Percentiles rank a stretch among this genome's conserved stretches.
phyloP scores from a whole-genome alignment of 2,888 invertebrate species.

The Sphecodes monilicornis region DNA sequence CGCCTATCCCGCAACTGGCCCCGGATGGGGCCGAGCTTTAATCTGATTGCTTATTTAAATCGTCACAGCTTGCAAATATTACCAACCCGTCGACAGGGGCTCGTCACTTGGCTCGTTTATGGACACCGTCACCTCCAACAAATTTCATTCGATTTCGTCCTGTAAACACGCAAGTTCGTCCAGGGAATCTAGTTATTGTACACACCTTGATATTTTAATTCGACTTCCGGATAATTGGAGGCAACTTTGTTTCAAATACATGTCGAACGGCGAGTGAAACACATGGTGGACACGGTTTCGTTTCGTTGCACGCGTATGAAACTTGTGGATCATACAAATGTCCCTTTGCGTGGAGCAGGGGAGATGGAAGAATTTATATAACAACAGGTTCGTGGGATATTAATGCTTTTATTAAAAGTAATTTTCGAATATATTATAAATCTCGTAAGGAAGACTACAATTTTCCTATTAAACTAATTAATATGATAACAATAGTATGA shows the following conservation, averaged over 20 bases:
- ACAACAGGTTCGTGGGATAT: too few relatives aligned
- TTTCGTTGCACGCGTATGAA: not conserved
- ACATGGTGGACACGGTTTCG: not conserved
- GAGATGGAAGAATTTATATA: too few relatives aligned
- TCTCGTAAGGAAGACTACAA: not conserved
- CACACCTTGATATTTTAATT: not conserved
- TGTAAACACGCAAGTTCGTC: constrained; percentile 18
- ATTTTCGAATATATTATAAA: too few relatives aligned
- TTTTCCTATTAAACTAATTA: not conserved
- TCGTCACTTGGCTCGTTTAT: constrained; percentile 13
- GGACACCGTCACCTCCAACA: not conserved
- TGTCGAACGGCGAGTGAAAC: not conserved
- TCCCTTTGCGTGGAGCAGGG: not conserved
- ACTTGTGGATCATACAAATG: not conserved
- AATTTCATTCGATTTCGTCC: constrained; percentile 40
- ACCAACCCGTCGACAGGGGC: constrained; percentile 27
- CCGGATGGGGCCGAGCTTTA: constrained; percentile 55
- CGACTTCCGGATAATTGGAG: not conserved
- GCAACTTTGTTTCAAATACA: not conserved
- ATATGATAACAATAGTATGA: too few relatives aligned
- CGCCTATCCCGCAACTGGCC: constrained; percentile 49
- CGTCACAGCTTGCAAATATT: constrained; percentile 61
- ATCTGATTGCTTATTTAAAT: constrained; percentile 75
- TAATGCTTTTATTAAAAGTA: not conserved
- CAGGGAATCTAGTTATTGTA: not conserved